Evolutionary conservation across 2,797 vertebrate genomes (phyloP).

Genomic region (Poliocrania exsul): DNA sequence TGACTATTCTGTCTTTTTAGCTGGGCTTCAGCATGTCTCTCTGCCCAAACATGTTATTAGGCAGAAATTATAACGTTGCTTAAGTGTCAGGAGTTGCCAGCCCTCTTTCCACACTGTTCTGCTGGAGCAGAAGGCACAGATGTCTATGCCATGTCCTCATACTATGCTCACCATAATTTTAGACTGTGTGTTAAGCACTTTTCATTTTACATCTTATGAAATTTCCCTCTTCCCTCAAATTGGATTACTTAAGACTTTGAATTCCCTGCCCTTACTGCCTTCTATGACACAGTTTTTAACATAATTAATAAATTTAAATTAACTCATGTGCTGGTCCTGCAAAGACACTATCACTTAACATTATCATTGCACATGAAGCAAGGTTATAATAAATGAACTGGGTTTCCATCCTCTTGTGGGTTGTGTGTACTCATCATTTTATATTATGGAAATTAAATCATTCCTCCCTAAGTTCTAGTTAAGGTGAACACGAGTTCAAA

Average conservation of each 20-base stretch:
- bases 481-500: not conserved
- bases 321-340: not conserved
- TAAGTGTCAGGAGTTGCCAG: not conserved
- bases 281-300: slow-evolving; percentile 29
- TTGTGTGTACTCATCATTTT: slow-evolving; percentile 25
- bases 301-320: slow-evolving; percentile 43
- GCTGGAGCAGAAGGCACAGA: not conserved
- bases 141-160: not conserved
- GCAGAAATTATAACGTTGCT: not conserved
- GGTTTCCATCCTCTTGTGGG: slow-evolving; percentile 5
- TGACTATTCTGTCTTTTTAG: not conserved
- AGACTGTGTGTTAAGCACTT: slow-evolving; percentile 4
- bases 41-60: not conserved
- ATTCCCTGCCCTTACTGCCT: slow-evolving; percentile 20
- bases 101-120: not conserved
- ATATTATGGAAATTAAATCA: slow-evolving; percentile 37
- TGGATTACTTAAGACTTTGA: slow-evolving; percentile 44
- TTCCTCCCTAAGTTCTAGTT: not conserved
- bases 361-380: slow-evolving; percentile 16
- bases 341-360: slow-evolving; percentile 16
- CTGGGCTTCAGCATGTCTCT: not conserved
- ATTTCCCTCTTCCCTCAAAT: not conserved
- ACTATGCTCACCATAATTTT: not conserved
- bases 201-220: not conserved
- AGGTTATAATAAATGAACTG: slow-evolving; percentile 32